Conservation (phyloP, 2,113 vertebrate species). For the Larimichthys polyactis region DNA sequence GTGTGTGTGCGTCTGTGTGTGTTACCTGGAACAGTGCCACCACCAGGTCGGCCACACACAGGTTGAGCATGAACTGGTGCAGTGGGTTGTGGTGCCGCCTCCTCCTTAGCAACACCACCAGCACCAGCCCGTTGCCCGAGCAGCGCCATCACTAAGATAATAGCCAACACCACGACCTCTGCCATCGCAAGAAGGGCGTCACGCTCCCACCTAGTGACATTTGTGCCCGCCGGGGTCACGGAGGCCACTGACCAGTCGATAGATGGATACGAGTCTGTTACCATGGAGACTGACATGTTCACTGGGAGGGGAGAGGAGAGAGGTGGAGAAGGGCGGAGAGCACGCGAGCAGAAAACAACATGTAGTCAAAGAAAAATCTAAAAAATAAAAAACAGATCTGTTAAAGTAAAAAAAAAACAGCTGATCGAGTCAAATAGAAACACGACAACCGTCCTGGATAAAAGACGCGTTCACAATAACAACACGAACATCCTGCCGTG, state of each 20-base stretch:
- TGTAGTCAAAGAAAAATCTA: neutral
- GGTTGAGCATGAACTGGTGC: constrained; percentile 90
- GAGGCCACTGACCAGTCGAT: constrained; percentile 25
- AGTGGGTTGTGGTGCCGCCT: constrained; percentile 85
- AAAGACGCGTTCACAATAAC: neutral
- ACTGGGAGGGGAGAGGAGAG: constrained; percentile 5
- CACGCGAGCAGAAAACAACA: neutral
- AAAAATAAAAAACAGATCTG: neutral
- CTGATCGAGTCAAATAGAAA: neutral
- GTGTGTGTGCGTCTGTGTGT: neutral
- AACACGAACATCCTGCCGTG: too few relatives aligned
- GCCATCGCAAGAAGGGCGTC: constrained; percentile 84
- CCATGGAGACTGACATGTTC: constrained; percentile 58
- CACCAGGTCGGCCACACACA: constrained; percentile 90
- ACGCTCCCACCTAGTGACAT: constrained; percentile 68
- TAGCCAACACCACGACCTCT: constrained; percentile 85
- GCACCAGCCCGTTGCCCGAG: constrained; percentile 88
- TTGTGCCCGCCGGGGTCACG: constrained; percentile 12
- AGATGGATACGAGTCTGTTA: constrained; percentile 47
- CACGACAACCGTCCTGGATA: neutral
- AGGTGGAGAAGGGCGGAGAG: neutral
- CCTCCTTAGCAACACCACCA: constrained; percentile 83
- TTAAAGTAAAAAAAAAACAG: neutral
- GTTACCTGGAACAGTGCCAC: constrained; percentile 89
- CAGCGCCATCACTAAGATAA: constrained; percentile 84